A percentile compares a stretch with the other conserved stretches of the same genome.
Evolutionary conservation across 2,797 vertebrate genomes (phyloP).

Genomic region (Orientallactaga sibirica): DNA sequence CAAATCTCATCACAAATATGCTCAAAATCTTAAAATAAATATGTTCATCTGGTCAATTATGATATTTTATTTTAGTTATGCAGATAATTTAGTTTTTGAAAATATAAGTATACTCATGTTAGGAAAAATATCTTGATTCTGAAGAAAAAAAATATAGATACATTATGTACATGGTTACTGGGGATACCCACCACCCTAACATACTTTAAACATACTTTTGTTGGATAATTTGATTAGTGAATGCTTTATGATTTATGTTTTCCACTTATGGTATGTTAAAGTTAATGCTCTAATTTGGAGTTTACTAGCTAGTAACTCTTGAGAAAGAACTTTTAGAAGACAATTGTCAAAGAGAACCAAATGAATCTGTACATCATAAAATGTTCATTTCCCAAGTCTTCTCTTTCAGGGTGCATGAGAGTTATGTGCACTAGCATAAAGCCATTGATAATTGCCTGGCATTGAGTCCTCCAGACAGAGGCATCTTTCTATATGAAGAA

Average conservation of each 20-base stretch:
- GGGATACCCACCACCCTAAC: background rate
- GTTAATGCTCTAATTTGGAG: conserved; percentile 19
- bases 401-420: background rate
- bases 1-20: conserved; percentile 50
- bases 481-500: background rate
- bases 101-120: background rate
- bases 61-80: conserved; percentile 37
- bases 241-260: too few species aligned
- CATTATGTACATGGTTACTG: background rate
- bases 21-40: background rate
- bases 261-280: background rate
- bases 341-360: background rate
- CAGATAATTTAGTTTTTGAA: conserved; percentile 21
- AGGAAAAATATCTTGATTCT: conserved; percentile 30
- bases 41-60: background rate
- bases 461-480: background rate
- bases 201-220: background rate
- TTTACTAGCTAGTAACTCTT: background rate
- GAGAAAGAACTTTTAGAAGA: conserved; percentile 36
- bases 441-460: background rate
- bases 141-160: conserved; percentile 17
- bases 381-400: background rate
- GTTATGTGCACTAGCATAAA: background rate
- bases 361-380: background rate
- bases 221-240: background rate